Conservation (phyloP, 1,140 invertebrate genomes). For the Conopomorpha cramerella region DNA sequence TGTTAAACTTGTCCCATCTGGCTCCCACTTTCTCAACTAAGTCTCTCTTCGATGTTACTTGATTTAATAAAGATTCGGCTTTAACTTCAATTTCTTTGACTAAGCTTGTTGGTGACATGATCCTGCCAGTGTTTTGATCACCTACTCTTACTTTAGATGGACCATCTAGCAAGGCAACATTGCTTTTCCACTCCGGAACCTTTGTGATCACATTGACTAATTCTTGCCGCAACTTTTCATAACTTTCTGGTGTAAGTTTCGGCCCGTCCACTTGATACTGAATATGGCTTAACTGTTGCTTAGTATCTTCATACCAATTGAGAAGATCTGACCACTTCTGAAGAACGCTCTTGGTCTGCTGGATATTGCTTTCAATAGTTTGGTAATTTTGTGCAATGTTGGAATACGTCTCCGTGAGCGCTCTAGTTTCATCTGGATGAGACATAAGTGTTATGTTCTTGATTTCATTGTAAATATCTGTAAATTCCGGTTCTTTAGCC, state of each 20-base stretch:
- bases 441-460: constrained; percentile 74
- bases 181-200: constrained; percentile 70
- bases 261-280: constrained; percentile 78
- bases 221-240: constrained; percentile 70
- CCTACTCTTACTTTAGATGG: constrained; percentile 68
- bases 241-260: constrained; percentile 68
- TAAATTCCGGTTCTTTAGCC: constrained; percentile 75
- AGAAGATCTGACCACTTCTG: constrained; percentile 84
- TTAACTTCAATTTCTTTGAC: constrained; percentile 74
- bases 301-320: constrained; percentile 81
- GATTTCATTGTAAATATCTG: constrained; percentile 79
- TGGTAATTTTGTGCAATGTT: constrained; percentile 77
- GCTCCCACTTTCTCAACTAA: constrained; percentile 70
- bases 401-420: constrained; percentile 76
- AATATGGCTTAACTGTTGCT: constrained; percentile 77
- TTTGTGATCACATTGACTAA: constrained; percentile 68
- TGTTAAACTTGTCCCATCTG: constrained; percentile 71
- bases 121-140: constrained; percentile 69
- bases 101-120: constrained; percentile 69
- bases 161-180: constrained; percentile 70
- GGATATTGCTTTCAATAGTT: constrained; percentile 74
- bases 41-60: constrained; percentile 68
- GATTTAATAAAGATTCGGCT: constrained; percentile 66
- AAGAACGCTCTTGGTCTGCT: constrained; percentile 73
- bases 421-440: constrained; percentile 70